These are phyloP conservation scores for Chaitophorus viminalis DNA, from an alignment of 2,888 invertebrate genomes.

Conservation along the genomic window DNA sequence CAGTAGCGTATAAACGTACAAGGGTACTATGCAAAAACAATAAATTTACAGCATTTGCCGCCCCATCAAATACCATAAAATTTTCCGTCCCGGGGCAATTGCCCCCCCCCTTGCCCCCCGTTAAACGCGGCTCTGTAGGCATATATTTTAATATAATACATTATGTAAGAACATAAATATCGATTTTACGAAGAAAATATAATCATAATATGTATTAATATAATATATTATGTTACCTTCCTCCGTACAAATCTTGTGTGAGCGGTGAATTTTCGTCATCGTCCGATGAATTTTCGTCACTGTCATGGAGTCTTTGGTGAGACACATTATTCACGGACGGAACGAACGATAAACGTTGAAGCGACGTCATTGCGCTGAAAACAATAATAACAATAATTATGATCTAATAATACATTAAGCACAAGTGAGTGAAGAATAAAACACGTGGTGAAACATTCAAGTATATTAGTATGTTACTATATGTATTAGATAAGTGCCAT, in stretches of 20 bases:
- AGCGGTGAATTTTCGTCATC: slow-evolving; percentile 90
- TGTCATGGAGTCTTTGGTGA: slow-evolving; percentile 63
- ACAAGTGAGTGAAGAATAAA: too few species aligned
- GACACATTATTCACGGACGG: slow-evolving; percentile 58
- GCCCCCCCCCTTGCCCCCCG: too few species aligned
- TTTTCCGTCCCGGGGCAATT: too few species aligned
- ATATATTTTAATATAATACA: too few species aligned
- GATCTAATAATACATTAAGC: neutral
- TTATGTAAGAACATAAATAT: neutral
- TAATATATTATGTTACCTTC: slow-evolving; percentile 87
- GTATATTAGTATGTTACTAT: too few species aligned
- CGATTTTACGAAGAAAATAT: neutral
- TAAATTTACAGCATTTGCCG: too few species aligned
- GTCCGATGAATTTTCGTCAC: slow-evolving; percentile 78
- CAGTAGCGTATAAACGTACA: too few species aligned
- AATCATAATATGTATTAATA: too few species aligned
- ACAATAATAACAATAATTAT: neutral
- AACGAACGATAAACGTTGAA: slow-evolving; percentile 58
- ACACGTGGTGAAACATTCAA: neutral
- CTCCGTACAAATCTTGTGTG: slow-evolving; percentile 88
- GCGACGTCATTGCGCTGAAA: slow-evolving; percentile 54
- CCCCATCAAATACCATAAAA: too few species aligned
- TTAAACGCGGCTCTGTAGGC: too few species aligned
- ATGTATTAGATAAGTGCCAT: neutral
- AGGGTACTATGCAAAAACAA: too few species aligned